Evolutionary conservation across 2,113 vertebrate species (phyloP), one percentile per base, ranked within the genome.

Genomic region (Sciurus niger): DNA sequence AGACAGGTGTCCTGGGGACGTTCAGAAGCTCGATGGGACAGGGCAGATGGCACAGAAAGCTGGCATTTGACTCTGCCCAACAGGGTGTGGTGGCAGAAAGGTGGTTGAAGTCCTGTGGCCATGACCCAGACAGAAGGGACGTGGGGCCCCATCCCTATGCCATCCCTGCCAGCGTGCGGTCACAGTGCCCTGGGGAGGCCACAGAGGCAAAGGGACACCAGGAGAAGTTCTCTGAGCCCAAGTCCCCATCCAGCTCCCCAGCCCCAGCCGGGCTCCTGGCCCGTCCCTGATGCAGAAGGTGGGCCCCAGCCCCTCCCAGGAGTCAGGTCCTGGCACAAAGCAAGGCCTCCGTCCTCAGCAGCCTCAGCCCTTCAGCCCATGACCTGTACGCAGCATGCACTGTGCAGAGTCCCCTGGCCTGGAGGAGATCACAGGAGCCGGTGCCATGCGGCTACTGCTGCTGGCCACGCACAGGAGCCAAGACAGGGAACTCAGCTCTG

Each of bases 311-410:
- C 6, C 20, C 60, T 22, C 60, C 60, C 60, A 63, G 84, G 22
- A 13, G 2, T 2, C 7, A 0, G 68, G 84, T 17, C 46, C 70
- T 13, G 14, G n/a, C 34, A 0, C 8, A 4, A 12, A 9, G 18
- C 1, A 3, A 2, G 9, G 28, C 13, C 20, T 24, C 0, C 0
- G 53, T 5, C 37, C 4, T 6, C 1, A 40, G 32, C 1, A 6
- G 6, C 84, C 6, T 13, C 68, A 0, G 34, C 4, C 28, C 0
- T 1, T 11, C 37, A 10, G 2, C 4, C 7, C 9, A 0, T 17
- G 43, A 28, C 17, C 17, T 28, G 51, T 37, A 3, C 4, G 0
- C 9, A 32, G 48, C 28, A 0, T 2, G 1, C 37, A 2, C 74
- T 9, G 65, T 28, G 37, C n/a, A 18, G 63, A 46, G 24, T 20